Evolutionary conservation across 2,797 vertebrate genomes (phyloP).

Genomic region (Prionace glauca): DNA sequence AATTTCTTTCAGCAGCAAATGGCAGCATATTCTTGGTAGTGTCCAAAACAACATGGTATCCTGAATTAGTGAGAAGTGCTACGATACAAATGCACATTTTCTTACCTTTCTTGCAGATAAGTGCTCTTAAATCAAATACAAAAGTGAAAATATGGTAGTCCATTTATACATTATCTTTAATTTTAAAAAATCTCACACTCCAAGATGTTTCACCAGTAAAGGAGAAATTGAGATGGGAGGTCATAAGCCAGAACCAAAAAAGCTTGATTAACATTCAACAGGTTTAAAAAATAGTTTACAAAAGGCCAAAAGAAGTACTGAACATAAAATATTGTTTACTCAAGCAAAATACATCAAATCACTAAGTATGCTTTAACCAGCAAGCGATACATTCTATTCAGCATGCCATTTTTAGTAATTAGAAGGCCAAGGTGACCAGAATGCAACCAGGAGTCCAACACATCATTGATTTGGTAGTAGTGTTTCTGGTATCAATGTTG

Average conservation of each 20-base stretch:
- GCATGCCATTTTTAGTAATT: not conserved
- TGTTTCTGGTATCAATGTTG: not conserved
- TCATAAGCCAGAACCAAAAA: too few species aligned
- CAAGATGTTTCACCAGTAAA: not conserved
- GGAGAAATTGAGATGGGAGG: not conserved
- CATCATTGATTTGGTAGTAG: not conserved
- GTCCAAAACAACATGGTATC: not conserved
- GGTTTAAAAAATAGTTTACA: not conserved
- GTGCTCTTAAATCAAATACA: too few species aligned
- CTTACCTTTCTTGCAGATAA: too few species aligned
- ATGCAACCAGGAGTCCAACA: not conserved
- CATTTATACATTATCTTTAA: not conserved
- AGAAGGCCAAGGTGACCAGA: not conserved
- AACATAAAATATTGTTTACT: not conserved
- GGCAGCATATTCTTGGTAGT: not conserved
- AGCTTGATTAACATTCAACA: not conserved
- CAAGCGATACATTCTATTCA: not conserved
- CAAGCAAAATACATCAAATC: not conserved
- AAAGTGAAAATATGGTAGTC: not conserved
- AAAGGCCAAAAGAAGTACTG: not conserved
- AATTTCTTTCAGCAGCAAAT: not conserved
- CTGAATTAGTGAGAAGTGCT: not conserved
- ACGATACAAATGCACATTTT: not conserved
- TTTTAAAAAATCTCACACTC: not conserved
- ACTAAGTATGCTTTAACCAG: not conserved